Percentiles rank a stretch among this genome's conserved stretches.
Evolutionary conservation across 2,113 vertebrate species (phyloP).

Genomic region (Pituophis catenifer): DNA sequence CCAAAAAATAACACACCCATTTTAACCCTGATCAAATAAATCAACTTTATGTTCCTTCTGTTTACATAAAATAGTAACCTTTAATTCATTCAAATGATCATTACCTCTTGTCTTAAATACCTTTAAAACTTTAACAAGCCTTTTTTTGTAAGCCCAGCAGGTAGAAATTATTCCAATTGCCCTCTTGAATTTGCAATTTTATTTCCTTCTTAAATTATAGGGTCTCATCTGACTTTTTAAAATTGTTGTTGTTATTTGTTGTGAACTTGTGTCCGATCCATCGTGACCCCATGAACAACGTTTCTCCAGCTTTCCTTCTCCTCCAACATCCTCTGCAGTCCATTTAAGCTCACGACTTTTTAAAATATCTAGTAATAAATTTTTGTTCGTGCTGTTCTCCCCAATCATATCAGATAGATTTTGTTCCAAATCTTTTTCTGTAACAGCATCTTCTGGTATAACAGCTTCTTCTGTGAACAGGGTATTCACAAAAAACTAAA

Average conservation of each 20-base stretch:
- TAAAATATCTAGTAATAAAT: not conserved
- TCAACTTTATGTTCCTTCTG: not conserved
- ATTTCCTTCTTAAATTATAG: not conserved
- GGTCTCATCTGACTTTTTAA: not conserved
- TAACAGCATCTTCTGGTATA: not conserved
- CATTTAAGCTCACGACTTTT: no score
- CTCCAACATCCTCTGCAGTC: no score
- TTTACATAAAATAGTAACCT: not conserved
- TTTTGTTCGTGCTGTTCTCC: not conserved
- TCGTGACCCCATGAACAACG: no score
- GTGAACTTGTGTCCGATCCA: no score
- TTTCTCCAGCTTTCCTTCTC: no score
- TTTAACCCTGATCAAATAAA: not conserved
- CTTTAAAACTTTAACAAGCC: not conserved
- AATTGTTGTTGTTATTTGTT: not conserved
- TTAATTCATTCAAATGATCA: not conserved
- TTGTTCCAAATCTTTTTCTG: not conserved
- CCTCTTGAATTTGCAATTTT: not conserved
- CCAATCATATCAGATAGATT: not conserved
- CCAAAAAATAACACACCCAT: not conserved
- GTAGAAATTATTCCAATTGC: not conserved
- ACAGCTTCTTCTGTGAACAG: not conserved
- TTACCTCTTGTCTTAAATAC: not conserved
- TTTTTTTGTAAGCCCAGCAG: not conserved
- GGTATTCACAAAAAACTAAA: not conserved